Conservation (phyloP, 2,888 invertebrate species). For the Trichogramma dendrolimi region DNA sequence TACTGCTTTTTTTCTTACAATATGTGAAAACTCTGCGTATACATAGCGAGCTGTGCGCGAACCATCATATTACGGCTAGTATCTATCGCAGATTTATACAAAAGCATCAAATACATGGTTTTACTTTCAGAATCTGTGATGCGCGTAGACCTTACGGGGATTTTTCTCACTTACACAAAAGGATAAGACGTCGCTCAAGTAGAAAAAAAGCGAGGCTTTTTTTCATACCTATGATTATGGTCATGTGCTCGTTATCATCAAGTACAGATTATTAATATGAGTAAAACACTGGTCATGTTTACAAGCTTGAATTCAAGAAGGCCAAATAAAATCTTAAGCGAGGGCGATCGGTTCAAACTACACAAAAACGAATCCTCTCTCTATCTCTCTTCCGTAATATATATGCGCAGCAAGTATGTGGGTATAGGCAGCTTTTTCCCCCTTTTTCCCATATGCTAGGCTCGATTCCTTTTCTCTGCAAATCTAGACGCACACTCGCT, state of each 20-base stretch:
- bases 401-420: too few relatives aligned
- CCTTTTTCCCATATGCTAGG: slow-evolving; percentile 36
- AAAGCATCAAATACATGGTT: slow-evolving; percentile 45
- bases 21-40: too few relatives aligned
- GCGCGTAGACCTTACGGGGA: slow-evolving; percentile 17
- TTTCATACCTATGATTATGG: background rate
- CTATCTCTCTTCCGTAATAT: background rate
- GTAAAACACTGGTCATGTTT: too few relatives aligned
- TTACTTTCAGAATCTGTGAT: slow-evolving; percentile 46
- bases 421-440: slow-evolving; percentile 29
- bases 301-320: too few relatives aligned
- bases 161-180: slow-evolving; percentile 9
- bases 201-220: slow-evolving; percentile 1
- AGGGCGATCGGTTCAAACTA: slow-evolving; percentile 11
- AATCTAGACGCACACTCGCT: slow-evolving; percentile 29
- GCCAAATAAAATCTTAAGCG: background rate
- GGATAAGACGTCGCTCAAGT: slow-evolving; percentile 1
- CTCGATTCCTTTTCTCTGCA: slow-evolving; percentile 35
- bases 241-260: background rate
- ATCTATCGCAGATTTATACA: slow-evolving; percentile 35
- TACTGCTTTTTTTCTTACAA: too few relatives aligned
- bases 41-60: slow-evolving; percentile 26
- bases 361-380: slow-evolving; percentile 19
- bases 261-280: background rate
- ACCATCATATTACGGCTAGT: background rate